Evolutionary conservation across 2,888 invertebrate genomes (phyloP).

Genomic region (Tromatobia lineatoria): DNA sequence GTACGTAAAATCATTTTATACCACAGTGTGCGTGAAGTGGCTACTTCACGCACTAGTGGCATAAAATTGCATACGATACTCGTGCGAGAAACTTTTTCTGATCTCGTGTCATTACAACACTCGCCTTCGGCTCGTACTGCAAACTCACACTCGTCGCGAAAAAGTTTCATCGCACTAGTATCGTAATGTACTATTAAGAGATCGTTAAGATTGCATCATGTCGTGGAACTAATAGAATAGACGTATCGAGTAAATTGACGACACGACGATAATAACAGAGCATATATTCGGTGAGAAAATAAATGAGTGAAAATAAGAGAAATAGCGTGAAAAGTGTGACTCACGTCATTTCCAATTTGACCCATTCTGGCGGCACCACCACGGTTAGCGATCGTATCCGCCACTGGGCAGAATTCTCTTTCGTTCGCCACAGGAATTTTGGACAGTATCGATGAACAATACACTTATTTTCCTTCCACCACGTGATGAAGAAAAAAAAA

Average conservation of each 20-base stretch:
- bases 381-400: slow-evolving; percentile 79
- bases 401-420: slow-evolving; percentile 79
- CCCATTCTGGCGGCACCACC: slow-evolving; percentile 82
- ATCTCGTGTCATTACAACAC: no score
- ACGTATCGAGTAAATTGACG: not conserved
- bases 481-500: not conserved
- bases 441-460: slow-evolving; percentile 59
- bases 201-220: not conserved
- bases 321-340: slow-evolving; percentile 69
- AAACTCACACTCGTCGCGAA: no score
- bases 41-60: no score
- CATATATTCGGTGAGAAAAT: slow-evolving; percentile 17
- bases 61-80: no score
- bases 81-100: no score
- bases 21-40: no score
- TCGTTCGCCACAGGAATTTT: slow-evolving; percentile 84
- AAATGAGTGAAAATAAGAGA: slow-evolving; percentile 17
- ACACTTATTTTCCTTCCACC: slow-evolving; percentile 7
- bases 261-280: slow-evolving; percentile 28
- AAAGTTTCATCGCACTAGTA: no score
- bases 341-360: slow-evolving; percentile 84
- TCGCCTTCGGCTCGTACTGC: no score
- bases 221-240: not conserved
- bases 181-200: no score
- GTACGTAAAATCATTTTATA: not conserved